Percentiles rank a stretch among this genome's conserved stretches.
phyloP scores from a whole-genome alignment of 30 jellyfish, hydroid and myxozoan genomes.

The Aurelia coerulea region DNA sequence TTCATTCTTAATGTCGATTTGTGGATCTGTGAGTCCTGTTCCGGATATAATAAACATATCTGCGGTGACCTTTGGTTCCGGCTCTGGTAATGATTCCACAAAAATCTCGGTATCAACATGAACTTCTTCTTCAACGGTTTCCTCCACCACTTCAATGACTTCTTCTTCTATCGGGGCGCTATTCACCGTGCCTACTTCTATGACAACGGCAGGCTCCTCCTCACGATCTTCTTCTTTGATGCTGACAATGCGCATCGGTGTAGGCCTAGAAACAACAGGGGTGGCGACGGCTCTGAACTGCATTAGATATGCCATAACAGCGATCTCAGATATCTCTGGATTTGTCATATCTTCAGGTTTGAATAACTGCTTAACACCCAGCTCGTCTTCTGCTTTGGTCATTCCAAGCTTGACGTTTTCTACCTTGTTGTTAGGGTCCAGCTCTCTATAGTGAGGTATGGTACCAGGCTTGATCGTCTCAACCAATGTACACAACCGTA shows the following conservation, averaged over 20 bases:
- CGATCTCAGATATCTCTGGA: conserved; percentile 94
- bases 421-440: conserved; percentile 57
- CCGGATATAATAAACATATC: conserved; percentile 84
- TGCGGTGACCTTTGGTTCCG: conserved; percentile 65
- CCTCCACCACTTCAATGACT: neutral
- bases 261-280: neutral
- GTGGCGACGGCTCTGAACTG: conserved; percentile 73
- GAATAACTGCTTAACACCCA: conserved; percentile 78
- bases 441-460: conserved; percentile 26
- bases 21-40: conserved; percentile 92
- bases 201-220: conserved; percentile 21
- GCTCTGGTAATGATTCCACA: conserved; percentile 27
- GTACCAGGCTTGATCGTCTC: conserved; percentile 83
- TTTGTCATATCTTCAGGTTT: conserved; percentile 91
- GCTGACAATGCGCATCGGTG: neutral
- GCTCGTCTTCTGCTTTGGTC: conserved; percentile 80
- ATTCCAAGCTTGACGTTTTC: conserved; percentile 82
- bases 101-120: conserved; percentile 31
- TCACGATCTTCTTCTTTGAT: conserved; percentile 31
- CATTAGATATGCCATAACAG: conserved; percentile 89
- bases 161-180: neutral
- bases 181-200: conserved; percentile 4
- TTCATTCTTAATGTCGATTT: conserved; percentile 74
- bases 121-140: conserved; percentile 26
- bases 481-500: conserved; percentile 88